Evolutionary conservation across 2,888 invertebrate genomes (phyloP).

Genomic region (Fragum fragum): DNA sequence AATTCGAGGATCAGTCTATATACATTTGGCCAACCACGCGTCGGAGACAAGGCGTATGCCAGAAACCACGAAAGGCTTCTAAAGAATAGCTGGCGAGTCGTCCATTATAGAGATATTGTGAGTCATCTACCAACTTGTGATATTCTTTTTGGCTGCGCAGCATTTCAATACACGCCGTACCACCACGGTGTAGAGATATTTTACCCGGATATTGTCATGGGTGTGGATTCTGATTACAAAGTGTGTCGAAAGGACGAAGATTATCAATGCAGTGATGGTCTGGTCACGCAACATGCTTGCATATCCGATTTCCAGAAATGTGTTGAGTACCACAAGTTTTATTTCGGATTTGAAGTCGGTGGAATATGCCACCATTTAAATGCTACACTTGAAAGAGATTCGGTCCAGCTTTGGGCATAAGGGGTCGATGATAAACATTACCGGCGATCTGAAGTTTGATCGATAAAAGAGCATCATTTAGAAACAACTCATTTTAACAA

Average conservation of each 20-base stretch:
- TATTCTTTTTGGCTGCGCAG: constrained; percentile 27
- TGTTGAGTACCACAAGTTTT: constrained; percentile 33
- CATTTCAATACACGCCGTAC: constrained; percentile 27
- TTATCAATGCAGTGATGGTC: constrained; percentile 30
- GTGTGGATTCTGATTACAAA: constrained; percentile 18
- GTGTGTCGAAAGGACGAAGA: constrained; percentile 49
- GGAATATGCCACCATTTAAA: constrained; percentile 20
- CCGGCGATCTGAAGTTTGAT: too few relatives aligned
- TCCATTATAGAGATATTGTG: constrained; percentile 51
- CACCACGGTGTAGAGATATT: constrained; percentile 53
- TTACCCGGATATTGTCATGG: constrained; percentile 44
- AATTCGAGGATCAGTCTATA: constrained; percentile 35
- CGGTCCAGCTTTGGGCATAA: too few relatives aligned
- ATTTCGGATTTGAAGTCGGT: constrained; percentile 41
- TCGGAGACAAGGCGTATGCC: constrained; percentile 53
- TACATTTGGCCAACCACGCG: constrained; percentile 56
- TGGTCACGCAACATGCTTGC: constrained; percentile 8
- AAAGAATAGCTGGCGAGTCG: constrained; percentile 57
- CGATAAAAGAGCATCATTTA: too few relatives aligned
- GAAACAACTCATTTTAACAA: too few relatives aligned
- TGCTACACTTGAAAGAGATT: neutral
- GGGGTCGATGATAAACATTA: too few relatives aligned
- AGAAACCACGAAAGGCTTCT: constrained; percentile 38
- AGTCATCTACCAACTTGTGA: constrained; percentile 40
- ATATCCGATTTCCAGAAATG: constrained; percentile 11